Evolutionary conservation across 2,888 invertebrate species (phyloP), one percentile per base, ranked within the genome.

Genomic region (Ptycholaimellus sp.): DNA sequence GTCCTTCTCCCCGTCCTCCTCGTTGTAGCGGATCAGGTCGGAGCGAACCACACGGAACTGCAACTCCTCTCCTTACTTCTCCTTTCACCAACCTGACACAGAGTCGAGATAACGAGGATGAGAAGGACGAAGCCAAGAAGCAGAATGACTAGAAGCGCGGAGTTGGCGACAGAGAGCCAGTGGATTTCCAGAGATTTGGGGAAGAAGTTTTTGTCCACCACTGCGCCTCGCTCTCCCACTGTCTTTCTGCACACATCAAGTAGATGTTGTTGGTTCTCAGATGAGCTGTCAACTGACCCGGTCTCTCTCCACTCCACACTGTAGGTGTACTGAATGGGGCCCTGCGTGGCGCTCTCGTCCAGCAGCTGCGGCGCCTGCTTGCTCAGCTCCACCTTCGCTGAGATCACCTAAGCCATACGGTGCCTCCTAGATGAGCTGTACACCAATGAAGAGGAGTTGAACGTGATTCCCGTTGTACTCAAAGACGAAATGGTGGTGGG

Each of bases 111-210:
- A 46, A 66, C 65, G 55, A 66, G 48, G 35, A 66, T 65, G 23
- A 66, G 59, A 38, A 60, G 54, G 4, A 66, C 65, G 50, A 65
- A 64, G 11, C 63, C 62, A 34, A 65, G 59, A 11, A 66, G 54
- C 9, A 66, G 54, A 43, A 63, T 60, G 2, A 64, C 64, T 3
- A 66, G 55, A 4, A 66, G 60, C 50, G 62, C 59, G 5, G 65
- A 65, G 49, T 66, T 66, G 44, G 66, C 62, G 41, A 66, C 62
- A 22, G 65, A 65, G 42, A 66, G 49, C 65, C 66, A 66, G 47
- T 66, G 66, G 42, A 66, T 63, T 59, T 63, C 64, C n/a, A 65
- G 45, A 19, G 62, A 58, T 43, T 61, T 59, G 1, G 64, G 63
- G 45, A 64, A 64, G 49, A 65, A 65, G 30, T 57, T 58, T 47